Evolutionary conservation across 2,113 vertebrate genomes (phyloP).

Genomic region (Sylvilagus bachmani): DNA sequence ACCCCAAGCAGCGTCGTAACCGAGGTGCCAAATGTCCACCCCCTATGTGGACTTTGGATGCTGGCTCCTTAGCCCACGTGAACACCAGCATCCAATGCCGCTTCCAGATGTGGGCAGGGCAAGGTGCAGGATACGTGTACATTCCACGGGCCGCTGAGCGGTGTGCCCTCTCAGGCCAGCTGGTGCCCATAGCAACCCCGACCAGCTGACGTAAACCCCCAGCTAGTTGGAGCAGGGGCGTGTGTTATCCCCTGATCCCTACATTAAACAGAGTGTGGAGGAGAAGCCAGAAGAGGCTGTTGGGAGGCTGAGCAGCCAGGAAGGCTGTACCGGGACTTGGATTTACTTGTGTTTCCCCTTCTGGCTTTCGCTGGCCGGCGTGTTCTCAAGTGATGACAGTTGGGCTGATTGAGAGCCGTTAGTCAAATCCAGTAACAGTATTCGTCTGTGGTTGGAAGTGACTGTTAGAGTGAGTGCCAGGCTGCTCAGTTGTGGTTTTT

Average conservation of each 20-base stretch:
- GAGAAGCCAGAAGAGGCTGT: background rate
- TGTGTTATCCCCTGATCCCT: background rate
- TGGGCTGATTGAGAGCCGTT: constrained; percentile 90
- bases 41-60: background rate
- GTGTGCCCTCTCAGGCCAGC: background rate
- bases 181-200: background rate
- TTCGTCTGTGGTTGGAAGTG: constrained; percentile 90
- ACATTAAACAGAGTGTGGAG: background rate
- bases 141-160: background rate
- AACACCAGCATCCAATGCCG: background rate
- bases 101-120: background rate
- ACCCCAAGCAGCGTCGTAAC: no score
- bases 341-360: constrained; percentile 75
- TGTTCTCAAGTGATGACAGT: constrained; percentile 85
- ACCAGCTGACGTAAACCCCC: constrained; percentile 2
- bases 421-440: constrained; percentile 89
- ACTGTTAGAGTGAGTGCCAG: constrained; percentile 86
- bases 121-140: background rate
- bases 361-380: constrained; percentile 67
- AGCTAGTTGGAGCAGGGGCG: background rate
- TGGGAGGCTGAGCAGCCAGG: constrained; percentile 29
- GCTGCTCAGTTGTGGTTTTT: constrained; percentile 91
- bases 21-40: no score
- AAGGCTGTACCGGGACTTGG: background rate
- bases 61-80: background rate